These are phyloP conservation scores for Dendropsophus ebraccatus DNA, from an alignment of 2,113 vertebrate species.

Conservation along the genomic window DNA sequence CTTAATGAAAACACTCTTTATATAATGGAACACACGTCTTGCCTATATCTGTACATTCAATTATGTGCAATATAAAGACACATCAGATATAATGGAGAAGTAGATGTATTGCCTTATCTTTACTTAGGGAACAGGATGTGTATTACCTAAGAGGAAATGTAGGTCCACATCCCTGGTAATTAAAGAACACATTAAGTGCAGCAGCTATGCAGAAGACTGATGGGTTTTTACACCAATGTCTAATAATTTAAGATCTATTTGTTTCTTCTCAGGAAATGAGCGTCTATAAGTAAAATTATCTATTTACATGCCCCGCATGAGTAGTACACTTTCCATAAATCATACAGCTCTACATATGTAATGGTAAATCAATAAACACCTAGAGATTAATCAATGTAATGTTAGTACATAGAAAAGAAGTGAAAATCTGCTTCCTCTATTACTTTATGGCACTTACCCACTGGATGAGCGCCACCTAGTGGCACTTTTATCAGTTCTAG, in stretches of 20 bases:
- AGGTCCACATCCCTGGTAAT: not conserved
- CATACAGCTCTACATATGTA: not conserved
- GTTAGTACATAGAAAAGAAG: not conserved
- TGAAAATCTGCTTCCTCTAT: not conserved
- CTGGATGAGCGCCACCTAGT: not conserved
- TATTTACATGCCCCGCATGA: not conserved
- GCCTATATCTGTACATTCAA: too few species aligned
- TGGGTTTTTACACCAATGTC: not conserved
- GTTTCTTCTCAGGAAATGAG: not conserved
- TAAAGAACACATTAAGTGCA: not conserved
- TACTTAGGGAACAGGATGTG: not conserved
- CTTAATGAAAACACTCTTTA: too few species aligned
- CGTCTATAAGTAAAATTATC: not conserved
- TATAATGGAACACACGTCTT: too few species aligned
- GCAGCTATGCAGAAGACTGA: not conserved
- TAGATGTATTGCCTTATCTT: too few species aligned
- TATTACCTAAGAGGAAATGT: not conserved
- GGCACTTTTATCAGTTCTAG: not conserved
- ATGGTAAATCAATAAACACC: not conserved
- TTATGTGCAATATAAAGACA: too few species aligned
- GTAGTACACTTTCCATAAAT: not conserved
- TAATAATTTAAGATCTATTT: conserved; percentile 1
- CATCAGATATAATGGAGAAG: too few species aligned
- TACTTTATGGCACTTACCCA: not conserved
- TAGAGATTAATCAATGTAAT: not conserved